Percentiles rank a stretch among this genome's conserved stretches.
Evolutionary conservation across 2,113 vertebrate species (phyloP).

Genomic region (Sakesphorus luctuosus): DNA sequence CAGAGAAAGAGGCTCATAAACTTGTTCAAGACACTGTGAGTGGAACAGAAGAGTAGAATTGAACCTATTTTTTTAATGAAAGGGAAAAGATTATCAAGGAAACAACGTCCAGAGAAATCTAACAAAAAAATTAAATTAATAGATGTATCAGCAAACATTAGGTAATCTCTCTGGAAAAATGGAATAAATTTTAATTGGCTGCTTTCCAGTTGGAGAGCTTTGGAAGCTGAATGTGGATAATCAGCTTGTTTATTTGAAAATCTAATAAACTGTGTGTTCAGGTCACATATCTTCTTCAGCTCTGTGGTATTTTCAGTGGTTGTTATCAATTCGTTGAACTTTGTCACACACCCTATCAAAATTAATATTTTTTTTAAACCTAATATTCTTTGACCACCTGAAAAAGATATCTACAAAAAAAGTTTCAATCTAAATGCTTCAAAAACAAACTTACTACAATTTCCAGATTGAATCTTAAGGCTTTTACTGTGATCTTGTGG

Average conservation of each 20-base stretch:
- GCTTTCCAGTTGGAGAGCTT: not conserved
- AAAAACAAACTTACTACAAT: not conserved
- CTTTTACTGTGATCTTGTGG: not conserved
- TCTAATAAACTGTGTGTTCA: not conserved
- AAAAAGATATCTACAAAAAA: not conserved
- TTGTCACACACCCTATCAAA: not conserved
- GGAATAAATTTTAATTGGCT: not conserved
- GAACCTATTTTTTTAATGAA: not conserved
- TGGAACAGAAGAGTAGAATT: not conserved
- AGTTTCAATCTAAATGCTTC: not conserved
- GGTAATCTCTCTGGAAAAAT: not conserved
- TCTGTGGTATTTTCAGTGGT: not conserved
- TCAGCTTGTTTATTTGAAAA: not conserved
- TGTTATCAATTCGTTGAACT: not conserved
- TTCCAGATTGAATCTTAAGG: not conserved
- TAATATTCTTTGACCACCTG: not conserved
- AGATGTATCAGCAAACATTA: not conserved
- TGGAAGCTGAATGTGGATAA: not conserved
- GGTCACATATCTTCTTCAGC: not conserved
- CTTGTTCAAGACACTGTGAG: not conserved
- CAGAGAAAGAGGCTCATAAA: not conserved
- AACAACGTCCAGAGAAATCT: not conserved
- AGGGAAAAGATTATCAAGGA: not conserved
- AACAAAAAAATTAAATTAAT: not conserved
- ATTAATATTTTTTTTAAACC: not conserved